These are phyloP conservation scores for Trochalopteron elliotii DNA, from an alignment of 2,113 vertebrate genomes.

Conservation along the genomic window DNA sequence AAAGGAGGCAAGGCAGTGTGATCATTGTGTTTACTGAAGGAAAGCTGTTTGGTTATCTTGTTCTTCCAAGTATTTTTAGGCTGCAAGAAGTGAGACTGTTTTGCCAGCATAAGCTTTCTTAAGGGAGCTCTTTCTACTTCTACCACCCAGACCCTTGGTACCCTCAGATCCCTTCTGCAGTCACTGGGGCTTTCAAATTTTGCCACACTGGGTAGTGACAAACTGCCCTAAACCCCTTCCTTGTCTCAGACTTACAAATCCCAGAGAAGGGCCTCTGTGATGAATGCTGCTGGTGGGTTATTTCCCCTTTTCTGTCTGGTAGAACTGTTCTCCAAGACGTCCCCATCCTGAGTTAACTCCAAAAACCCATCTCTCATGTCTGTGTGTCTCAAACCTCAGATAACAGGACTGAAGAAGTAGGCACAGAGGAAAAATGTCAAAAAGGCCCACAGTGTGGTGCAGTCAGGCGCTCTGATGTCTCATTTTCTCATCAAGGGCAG, in stretches of 20 bases:
- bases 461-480: fast-evolving
- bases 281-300: not conserved
- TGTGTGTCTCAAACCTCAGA: not conserved
- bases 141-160: not conserved
- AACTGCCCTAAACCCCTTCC: not conserved
- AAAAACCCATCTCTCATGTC: not conserved
- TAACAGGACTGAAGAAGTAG: not conserved
- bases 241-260: not conserved
- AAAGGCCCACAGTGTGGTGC: not conserved
- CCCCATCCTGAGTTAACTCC: not conserved
- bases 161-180: not conserved
- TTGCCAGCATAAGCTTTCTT: not conserved
- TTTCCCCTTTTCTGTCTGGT: not conserved
- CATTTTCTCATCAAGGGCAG: not conserved
- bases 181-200: not conserved
- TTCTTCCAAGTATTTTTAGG: not conserved
- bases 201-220: fast-evolving
- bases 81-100: fast-evolving
- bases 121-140: not conserved
- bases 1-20: not conserved
- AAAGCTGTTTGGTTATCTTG: not conserved
- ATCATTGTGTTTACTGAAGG: fast-evolving
- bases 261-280: not conserved
- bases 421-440: not conserved
- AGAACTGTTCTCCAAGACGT: not conserved